These are phyloP conservation scores for Nemotelus pantherinus DNA, from an alignment of 2,888 invertebrate species.

Conservation along the genomic window DNA sequence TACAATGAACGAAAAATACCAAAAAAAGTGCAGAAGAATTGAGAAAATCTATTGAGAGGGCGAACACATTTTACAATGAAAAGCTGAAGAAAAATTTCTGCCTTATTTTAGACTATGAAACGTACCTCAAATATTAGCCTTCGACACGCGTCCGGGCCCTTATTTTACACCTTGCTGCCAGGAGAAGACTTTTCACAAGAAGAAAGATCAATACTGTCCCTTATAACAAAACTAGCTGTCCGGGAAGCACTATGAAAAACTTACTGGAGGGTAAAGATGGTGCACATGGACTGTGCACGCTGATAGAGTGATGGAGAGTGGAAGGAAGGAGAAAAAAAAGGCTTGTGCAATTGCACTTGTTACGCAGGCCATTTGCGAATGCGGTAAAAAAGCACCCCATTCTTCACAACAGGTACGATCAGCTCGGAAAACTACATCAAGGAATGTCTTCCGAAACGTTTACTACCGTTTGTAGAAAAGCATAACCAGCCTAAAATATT, in stretches of 20 bases:
- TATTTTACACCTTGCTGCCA: background rate
- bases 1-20: background rate
- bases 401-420: background rate
- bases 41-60: background rate
- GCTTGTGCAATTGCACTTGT: background rate
- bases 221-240: too few relatives aligned
- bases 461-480: background rate
- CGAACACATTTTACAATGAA: background rate
- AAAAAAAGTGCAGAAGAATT: background rate
- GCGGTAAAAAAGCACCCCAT: background rate
- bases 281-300: too few relatives aligned
- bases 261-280: too few relatives aligned
- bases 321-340: background rate
- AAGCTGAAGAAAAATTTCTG: background rate
- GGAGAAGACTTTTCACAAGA: background rate
- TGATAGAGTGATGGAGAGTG: too few relatives aligned
- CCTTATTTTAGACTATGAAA: background rate
- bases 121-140: background rate
- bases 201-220: too few relatives aligned
- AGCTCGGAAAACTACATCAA: background rate
- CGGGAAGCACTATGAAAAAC: too few relatives aligned
- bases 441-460: background rate
- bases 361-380: background rate
- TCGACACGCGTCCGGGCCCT: background rate
- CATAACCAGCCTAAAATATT: too few relatives aligned